Base-by-base conservation (phyloP, 1,140 invertebrate genomes). In the Drosophila erecta region DNA sequence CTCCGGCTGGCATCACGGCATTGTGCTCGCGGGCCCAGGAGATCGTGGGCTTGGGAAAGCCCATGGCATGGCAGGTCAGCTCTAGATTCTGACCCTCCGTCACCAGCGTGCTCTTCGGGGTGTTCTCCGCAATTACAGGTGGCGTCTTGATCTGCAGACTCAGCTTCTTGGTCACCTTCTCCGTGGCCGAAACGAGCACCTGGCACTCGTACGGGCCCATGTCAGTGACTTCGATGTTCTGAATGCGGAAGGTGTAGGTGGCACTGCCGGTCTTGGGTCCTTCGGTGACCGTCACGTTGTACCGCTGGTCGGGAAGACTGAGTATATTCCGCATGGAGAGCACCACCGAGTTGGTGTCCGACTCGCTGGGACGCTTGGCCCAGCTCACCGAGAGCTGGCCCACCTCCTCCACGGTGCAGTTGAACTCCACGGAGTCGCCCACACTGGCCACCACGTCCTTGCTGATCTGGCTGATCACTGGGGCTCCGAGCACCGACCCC, bases 1-100 rank as follows among this genome's bases (percentile, higher is more conserved):
- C 95, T 15, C 96, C 96, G 12, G 95, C 96, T 0, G 96, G 96
- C 77, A 97, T 93, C 69, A 97, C 95, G 12, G 95, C 96, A 90
- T 97, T 96, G 74, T 96, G 96, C 90, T 97, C 96, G 64, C 96
- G 93, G 44, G 95, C 93, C 96, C 96, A 97, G 6, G 95, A 96
- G 47, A 97, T 95, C 67, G 93, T 94, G 7, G 96, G 96, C 17
- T 83, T 71, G 10, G 96, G 96, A 79, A 94, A 96, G 4, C 96
- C 96, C 56, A 94, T 94, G 12, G 96, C 96, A 79, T 96, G 96
- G 76, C 96, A 97, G 76, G 95, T 94, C 22, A 97, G 84, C 69
- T 94, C 93, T 1, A 96, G 94, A 41, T 94, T 85, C 86, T 96
- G 94, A 2, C 94, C 95, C 92, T 96, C 95, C 12, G 94, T 95